Evolutionary conservation across 1,140 invertebrate species (phyloP), one percentile per base, ranked within the genome.

Genomic region (Adoxophyes honmai): DNA sequence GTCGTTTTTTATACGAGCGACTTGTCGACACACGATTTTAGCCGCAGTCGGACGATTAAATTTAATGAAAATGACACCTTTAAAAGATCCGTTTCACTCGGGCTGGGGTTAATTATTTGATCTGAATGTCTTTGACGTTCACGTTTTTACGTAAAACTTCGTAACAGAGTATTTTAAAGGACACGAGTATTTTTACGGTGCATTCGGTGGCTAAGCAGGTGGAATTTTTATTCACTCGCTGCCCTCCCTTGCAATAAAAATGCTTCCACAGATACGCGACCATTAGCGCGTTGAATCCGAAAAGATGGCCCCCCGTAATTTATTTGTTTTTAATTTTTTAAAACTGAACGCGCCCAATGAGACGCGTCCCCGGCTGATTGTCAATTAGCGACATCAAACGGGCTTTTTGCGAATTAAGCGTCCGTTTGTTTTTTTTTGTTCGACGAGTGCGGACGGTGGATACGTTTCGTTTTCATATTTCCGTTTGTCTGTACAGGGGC

Each of bases 401-500:
- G 83, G 81, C 85, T 88, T 86, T 88, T 88, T 88, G 85, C 85
- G 85, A 88, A 88, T 88, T 88, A 88, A 88, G 76, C 82, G 80
- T 59, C 61, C 71, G 81, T 78, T 81, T 78, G 73, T 80, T 73
- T 86, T 87, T 81, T 82, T 78, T 87, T 86, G 86, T 88, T 86
- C 70, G 73, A 67, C 73, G 71, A 66, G 73, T 64, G 70, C 72
- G 70, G 73, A 70, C 73, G 75, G 66, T 68, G 77, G 72, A 82
- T 82, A 75, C 76, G 81, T 85, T 82, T 81, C 81, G 83, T 87
- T 87, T 84, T 84, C 84, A 87, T 87, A 86, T 86, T 84, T 86
- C 84, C 82, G 84, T 81, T 82, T 81, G 84, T 84, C 81, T 85
- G 79, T 66, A 63, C 69, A n/a, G 36, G 36, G 60, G 69, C 66